Evolutionary conservation across 2,113 vertebrate species (phyloP).

Genomic region (Rhynchopsitta pachyrhyncha): DNA sequence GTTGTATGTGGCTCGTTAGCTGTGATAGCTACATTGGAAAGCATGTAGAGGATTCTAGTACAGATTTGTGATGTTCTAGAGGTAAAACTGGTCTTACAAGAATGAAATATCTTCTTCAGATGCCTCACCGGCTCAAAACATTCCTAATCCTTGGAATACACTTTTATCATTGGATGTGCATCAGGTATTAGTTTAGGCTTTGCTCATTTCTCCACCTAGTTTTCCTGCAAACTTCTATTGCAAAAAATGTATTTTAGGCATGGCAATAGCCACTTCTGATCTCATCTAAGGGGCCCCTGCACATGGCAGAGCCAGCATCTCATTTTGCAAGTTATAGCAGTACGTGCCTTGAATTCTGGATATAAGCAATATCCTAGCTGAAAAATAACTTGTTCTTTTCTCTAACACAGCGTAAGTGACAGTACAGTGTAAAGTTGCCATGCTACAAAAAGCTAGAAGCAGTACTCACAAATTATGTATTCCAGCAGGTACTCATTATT

Average conservation of each 20-base stretch:
- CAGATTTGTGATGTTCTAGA: not conserved
- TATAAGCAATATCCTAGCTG: not conserved
- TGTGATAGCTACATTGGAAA: not conserved
- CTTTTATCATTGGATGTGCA: not conserved
- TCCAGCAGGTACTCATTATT: constrained; percentile 12
- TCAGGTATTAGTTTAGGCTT: not conserved
- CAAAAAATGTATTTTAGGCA: not conserved
- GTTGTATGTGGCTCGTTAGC: not conserved
- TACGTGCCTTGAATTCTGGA: not conserved
- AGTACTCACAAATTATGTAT: not conserved
- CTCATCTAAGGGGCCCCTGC: not conserved
- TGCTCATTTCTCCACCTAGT: not conserved
- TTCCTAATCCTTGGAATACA: not conserved
- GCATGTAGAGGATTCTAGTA: not conserved
- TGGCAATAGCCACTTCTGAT: not conserved
- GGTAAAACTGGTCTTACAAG: not conserved
- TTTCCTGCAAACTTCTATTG: not conserved
- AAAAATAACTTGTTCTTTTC: not conserved
- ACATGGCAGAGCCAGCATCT: not conserved
- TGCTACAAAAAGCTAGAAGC: not conserved
- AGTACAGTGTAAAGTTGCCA: not conserved
- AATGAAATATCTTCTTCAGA: not conserved
- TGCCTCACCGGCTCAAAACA: not conserved
- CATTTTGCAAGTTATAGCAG: not conserved
- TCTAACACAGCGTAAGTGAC: not conserved